These are phyloP conservation scores for Stictocephala bisonia DNA, from an alignment of 2,888 invertebrate genomes.

Conservation along the genomic window DNA sequence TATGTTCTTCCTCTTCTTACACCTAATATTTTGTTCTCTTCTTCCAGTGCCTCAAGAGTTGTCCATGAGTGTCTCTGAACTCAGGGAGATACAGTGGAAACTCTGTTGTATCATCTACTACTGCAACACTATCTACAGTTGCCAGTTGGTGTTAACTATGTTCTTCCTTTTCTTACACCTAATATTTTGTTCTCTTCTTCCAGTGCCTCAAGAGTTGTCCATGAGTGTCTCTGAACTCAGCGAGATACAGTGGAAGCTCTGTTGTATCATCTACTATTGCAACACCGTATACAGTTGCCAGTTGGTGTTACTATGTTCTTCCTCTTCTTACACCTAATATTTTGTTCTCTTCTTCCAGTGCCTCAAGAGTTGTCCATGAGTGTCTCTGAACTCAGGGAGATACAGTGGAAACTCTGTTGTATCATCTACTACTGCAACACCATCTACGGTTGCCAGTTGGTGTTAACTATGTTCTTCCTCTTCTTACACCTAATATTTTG, in stretches of 20 bases:
- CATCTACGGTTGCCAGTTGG: neutral
- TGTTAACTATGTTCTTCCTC: neutral
- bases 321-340: neutral
- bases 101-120: constrained; percentile 15
- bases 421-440: constrained; percentile 22
- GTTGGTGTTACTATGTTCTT: neutral
- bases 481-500: constrained; percentile 7
- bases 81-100: constrained; percentile 26
- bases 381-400: constrained; percentile 5
- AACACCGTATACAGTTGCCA: constrained; percentile 8
- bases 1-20: neutral
- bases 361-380: constrained; percentile 16
- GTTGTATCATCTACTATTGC: constrained; percentile 10
- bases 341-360: constrained; percentile 1
- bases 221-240: constrained; percentile 1
- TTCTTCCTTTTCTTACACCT: neutral
- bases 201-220: constrained; percentile 20
- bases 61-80: neutral
- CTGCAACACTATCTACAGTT: constrained; percentile 21
- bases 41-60: constrained; percentile 18
- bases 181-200: too few species aligned
- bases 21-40: too few species aligned
- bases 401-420: constrained; percentile 18
- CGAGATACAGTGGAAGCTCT: constrained; percentile 25
- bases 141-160: neutral